phyloP scores from a whole-genome alignment of 1,140 invertebrate species.

The Uloborus diversus region DNA sequence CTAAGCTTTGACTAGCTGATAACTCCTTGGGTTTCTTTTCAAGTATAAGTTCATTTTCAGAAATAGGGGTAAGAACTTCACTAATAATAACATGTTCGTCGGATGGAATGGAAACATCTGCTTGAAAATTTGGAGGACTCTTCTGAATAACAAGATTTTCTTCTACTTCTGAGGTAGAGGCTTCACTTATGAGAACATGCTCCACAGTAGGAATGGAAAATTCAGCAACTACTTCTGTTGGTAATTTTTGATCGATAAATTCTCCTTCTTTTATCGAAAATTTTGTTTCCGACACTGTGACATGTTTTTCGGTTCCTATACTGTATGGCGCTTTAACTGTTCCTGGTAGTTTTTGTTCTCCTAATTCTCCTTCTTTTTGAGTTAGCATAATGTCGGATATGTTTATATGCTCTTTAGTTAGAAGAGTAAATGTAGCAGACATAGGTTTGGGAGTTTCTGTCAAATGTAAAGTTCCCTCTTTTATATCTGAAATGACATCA shows the following conservation, averaged over 20 bases:
- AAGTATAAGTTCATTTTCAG: slow-evolving; percentile 27
- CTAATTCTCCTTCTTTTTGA: slow-evolving; percentile 51
- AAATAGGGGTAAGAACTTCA: slow-evolving; percentile 22
- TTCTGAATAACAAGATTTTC: slow-evolving; percentile 36
- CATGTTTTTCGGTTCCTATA: slow-evolving; percentile 51
- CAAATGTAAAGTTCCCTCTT: slow-evolving; percentile 45
- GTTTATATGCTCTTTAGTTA: slow-evolving; percentile 49
- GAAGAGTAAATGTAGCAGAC: slow-evolving; percentile 31
- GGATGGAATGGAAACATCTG: slow-evolving; percentile 44
- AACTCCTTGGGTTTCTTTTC: slow-evolving; percentile 43
- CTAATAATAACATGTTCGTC: slow-evolving; percentile 47
- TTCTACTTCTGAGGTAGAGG: slow-evolving; percentile 48
- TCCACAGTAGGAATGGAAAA: slow-evolving; percentile 53
- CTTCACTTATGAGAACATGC: slow-evolving; percentile 46
- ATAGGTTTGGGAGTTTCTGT: slow-evolving; percentile 24
- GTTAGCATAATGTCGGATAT: slow-evolving; percentile 39
- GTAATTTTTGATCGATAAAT: slow-evolving; percentile 28
- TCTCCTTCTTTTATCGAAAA: slow-evolving; percentile 45
- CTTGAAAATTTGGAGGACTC: slow-evolving; percentile 10
- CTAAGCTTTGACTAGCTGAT: slow-evolving; percentile 43
- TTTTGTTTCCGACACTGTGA: slow-evolving; percentile 48
- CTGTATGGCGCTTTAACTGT: slow-evolving; percentile 29
- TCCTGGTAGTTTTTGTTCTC: slow-evolving; percentile 52
- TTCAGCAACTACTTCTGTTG: slow-evolving; percentile 29
- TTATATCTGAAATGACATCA: slow-evolving; percentile 53